A percentile compares a stretch with the other conserved stretches of the same genome.
These are phyloP conservation scores for Protobothrops mucrosquamatus DNA, from an alignment of 2,113 vertebrate genomes.

Conservation along the genomic window DNA sequence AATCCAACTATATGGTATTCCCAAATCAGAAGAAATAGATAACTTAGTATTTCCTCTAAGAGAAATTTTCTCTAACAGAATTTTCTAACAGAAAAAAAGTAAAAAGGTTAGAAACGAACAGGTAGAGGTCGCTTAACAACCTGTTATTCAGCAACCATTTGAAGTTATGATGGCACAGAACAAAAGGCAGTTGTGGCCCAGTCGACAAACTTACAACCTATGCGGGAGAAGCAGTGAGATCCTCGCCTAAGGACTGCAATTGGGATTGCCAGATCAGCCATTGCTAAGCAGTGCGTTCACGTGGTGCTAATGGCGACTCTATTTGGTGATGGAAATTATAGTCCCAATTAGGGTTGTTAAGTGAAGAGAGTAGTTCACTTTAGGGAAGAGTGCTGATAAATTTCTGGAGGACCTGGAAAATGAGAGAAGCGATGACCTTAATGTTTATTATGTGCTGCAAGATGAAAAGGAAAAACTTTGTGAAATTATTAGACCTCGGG, in stretches of 20 bases:
- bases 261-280: neutral
- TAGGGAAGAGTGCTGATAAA: neutral
- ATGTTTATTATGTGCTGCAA: neutral
- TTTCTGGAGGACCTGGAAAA: neutral
- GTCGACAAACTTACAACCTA: neutral
- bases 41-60: neutral
- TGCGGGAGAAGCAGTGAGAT: neutral
- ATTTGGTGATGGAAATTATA: neutral
- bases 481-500: neutral
- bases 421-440: neutral
- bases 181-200: neutral
- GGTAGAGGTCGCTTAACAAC: neutral
- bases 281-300: neutral
- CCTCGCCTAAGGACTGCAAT: neutral
- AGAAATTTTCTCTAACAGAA: no score
- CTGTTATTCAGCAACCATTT: neutral
- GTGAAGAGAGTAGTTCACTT: neutral
- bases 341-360: neutral
- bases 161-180: neutral
- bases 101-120: neutral
- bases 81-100: neutral
- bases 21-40: neutral
- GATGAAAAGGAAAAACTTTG: neutral
- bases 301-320: neutral
- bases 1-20: neutral